Evolutionary conservation across 2,113 vertebrate genomes (phyloP), one percentile per base, ranked within the genome.

Genomic region (Cervus canadensis): DNA sequence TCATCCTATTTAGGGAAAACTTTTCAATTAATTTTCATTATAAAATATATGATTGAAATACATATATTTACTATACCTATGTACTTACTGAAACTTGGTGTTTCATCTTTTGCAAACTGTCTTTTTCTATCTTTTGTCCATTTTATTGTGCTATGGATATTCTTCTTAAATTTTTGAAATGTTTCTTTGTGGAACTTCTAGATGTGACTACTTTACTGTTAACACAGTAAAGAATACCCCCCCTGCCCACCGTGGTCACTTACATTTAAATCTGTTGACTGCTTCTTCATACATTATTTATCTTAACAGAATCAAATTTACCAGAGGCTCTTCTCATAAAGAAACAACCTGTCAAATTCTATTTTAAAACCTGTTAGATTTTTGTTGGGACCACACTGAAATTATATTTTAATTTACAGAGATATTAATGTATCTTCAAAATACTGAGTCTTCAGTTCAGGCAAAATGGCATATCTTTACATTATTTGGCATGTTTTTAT

Each of bases 281-380:
- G 67, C 14, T 89, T 96, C 48, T 94, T 94, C 62, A 84, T 71
- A 62, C 90, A 92, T 74, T 95, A 81, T 92, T 96, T 88, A 90
- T 71, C 86, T 96, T 96, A 97, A 95, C 33, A 91, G 59, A 96
- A 95, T 97, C 87, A 93, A 95, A 96, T 93, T 97, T 95, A 92
- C 78, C 74, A 89, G 10, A 86, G 64, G 74, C 7, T 85, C 26
- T 76, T 89, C 89, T 95, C 50, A 92, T 43, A 93, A 87, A 97
- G 45, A 89, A 96, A 54, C 12, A 92, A 30, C 11, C 3, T 82
- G 30, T 81, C 57, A 93, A 91, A 64, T 88, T 87, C 76, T 92
- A 81, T 84, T 92, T 95, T 71, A 97, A 97, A 89, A 95, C 67
- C 57, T 89, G 87, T 85, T 88, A 85, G 23, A 57, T 59, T 84